phyloP scores from a whole-genome alignment of 1,140 invertebrate genomes.

The Sitophilus oryzae region DNA sequence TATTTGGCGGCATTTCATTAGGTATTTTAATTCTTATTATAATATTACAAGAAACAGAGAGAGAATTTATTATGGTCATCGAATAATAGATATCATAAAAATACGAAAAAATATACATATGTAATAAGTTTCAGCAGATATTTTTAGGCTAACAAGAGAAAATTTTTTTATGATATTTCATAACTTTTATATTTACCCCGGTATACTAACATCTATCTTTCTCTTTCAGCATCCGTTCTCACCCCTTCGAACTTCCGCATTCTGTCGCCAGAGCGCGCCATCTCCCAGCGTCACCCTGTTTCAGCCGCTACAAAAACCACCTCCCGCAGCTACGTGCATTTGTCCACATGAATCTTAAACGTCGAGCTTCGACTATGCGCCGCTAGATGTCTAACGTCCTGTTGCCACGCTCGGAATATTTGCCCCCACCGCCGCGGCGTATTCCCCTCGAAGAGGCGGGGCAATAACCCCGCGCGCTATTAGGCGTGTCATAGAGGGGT shows the following conservation, averaged over 20 bases:
- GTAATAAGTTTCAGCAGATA: no score
- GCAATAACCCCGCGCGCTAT: slow-evolving; percentile 2
- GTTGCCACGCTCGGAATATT: neutral
- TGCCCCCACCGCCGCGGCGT: neutral
- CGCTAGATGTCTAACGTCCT: slow-evolving; percentile 3
- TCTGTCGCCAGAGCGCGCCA: neutral
- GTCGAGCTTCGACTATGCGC: neutral
- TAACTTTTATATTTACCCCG: no score
- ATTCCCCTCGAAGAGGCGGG: slow-evolving; percentile 13
- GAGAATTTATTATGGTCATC: no score
- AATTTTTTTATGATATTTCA: no score
- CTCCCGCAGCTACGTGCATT: neutral
- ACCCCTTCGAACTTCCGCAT: neutral
- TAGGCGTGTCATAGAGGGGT: slow-evolving; percentile 11
- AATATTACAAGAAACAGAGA: no score
- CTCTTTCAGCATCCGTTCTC: neutral
- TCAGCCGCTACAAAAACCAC: neutral
- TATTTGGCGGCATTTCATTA: no score
- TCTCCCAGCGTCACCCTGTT: neutral
- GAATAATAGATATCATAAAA: no score
- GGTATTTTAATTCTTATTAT: no score
- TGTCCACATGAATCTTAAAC: neutral
- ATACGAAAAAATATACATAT: no score
- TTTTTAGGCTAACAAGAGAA: no score
- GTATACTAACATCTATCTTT: neutral